These are phyloP conservation scores for Tetrapedia diversipes DNA, from an alignment of 2,888 invertebrate genomes.

Conservation along the genomic window DNA sequence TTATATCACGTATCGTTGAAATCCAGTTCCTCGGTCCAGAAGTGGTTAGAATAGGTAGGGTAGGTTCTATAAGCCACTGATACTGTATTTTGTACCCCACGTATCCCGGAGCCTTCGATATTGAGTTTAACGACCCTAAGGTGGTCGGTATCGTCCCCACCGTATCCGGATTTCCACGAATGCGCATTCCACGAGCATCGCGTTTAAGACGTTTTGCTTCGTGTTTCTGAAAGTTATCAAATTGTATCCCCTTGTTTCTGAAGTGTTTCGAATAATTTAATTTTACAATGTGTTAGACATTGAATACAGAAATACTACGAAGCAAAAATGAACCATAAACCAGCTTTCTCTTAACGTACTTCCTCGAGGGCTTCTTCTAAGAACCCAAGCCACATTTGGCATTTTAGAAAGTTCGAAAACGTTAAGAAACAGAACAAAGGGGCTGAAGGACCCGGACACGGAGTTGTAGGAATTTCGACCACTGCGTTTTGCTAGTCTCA, in stretches of 20 bases:
- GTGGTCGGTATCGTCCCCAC: neutral
- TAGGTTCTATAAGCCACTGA: slow-evolving; percentile 1
- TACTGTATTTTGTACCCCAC: slow-evolving; percentile 9
- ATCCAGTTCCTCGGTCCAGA: slow-evolving; percentile 5
- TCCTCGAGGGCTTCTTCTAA: too few relatives aligned
- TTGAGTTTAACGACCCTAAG: slow-evolving; percentile 21
- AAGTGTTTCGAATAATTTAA: too few relatives aligned
- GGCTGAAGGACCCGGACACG: too few relatives aligned
- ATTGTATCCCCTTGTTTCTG: neutral
- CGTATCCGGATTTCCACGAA: neutral
- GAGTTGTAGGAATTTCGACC: too few relatives aligned
- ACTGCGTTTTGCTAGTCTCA: too few relatives aligned
- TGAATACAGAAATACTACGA: too few relatives aligned
- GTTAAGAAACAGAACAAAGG: too few relatives aligned
- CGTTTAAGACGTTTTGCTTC: neutral
- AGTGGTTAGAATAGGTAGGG: neutral
- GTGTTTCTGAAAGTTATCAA: neutral
- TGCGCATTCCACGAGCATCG: neutral
- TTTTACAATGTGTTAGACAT: too few relatives aligned
- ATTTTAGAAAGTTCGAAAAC: too few relatives aligned
- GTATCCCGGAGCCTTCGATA: slow-evolving; percentile 4
- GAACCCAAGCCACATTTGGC: too few relatives aligned
- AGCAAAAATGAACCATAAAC: too few relatives aligned
- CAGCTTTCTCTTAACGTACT: too few relatives aligned
- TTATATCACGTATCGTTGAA: neutral